Evolutionary conservation across 1,140 invertebrate species (phyloP).

Genomic region (Myzus persicae): DNA sequence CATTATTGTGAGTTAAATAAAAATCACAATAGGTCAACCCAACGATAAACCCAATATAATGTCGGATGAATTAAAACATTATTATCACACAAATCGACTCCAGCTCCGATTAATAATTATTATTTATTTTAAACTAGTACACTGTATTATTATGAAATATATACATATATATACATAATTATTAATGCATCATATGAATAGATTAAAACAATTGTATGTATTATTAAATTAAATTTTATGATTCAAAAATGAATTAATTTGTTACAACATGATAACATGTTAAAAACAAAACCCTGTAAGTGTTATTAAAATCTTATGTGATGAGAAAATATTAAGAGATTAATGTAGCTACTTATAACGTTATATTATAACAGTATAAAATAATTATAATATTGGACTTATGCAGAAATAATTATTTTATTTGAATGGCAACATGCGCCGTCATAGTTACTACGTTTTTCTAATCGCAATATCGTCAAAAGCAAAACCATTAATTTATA

Average conservation of each 20-base stretch:
- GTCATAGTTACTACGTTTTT: neutral
- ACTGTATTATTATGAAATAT: neutral
- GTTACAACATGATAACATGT: neutral
- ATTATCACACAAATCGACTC: neutral
- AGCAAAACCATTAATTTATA: neutral
- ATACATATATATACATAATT: no score
- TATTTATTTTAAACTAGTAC: neutral
- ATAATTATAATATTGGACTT: neutral
- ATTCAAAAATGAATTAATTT: neutral
- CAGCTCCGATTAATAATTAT: neutral
- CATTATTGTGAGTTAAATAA: neutral
- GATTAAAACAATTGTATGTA: neutral
- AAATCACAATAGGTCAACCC: neutral
- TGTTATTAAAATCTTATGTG: neutral
- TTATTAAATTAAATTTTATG: neutral
- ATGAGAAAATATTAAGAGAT: neutral
- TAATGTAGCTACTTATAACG: neutral
- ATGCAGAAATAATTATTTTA: neutral
- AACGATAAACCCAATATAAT: neutral
- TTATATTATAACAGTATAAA: neutral
- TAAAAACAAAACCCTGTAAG: neutral
- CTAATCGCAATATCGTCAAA: neutral
- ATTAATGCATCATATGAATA: no score
- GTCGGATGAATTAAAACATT: neutral
- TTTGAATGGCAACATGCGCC: neutral